A percentile compares a stretch with the other conserved stretches of the same genome.
phyloP scores from a whole-genome alignment of 2,888 invertebrate genomes.

The Drosophila meridionalis region DNA sequence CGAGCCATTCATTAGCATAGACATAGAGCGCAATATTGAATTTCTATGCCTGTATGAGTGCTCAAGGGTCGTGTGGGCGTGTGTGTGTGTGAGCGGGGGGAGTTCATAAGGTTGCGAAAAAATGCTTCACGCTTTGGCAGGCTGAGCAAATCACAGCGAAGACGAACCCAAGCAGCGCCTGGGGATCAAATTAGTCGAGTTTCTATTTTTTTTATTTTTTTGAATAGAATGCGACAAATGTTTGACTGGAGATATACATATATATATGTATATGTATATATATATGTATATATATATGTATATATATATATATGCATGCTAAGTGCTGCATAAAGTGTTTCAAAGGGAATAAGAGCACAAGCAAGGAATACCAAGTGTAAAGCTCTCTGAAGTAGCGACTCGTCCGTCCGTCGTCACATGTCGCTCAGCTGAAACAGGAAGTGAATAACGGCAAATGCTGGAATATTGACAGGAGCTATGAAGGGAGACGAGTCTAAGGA shows the following conservation, averaged over 20 bases:
- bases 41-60: constrained; percentile 63
- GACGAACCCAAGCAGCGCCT: constrained; percentile 66
- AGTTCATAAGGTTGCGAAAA: constrained; percentile 73
- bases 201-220: constrained; percentile 37
- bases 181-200: constrained; percentile 75
- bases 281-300: constrained; percentile 14
- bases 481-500: not conserved
- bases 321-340: constrained; percentile 62
- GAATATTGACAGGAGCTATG: constrained; percentile 56
- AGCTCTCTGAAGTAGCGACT: constrained; percentile 38
- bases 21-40: constrained; percentile 75
- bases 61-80: constrained; percentile 15
- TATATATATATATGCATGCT: constrained; percentile 39
- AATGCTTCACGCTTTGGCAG: constrained; percentile 68
- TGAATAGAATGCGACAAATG: constrained; percentile 66
- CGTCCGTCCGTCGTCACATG: constrained; percentile 58
- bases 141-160: constrained; percentile 59
- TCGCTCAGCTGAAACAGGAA: constrained; percentile 51
- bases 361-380: constrained; percentile 31
- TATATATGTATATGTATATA: constrained; percentile 1
- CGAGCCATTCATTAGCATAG: constrained; percentile 76
- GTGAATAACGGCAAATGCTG: constrained; percentile 37
- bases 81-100: constrained; percentile 20
- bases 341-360: constrained; percentile 25
- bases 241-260: constrained; percentile 17